Conservation (phyloP, 2,797 vertebrate species). For the Cyprinodon diabolis region DNA sequence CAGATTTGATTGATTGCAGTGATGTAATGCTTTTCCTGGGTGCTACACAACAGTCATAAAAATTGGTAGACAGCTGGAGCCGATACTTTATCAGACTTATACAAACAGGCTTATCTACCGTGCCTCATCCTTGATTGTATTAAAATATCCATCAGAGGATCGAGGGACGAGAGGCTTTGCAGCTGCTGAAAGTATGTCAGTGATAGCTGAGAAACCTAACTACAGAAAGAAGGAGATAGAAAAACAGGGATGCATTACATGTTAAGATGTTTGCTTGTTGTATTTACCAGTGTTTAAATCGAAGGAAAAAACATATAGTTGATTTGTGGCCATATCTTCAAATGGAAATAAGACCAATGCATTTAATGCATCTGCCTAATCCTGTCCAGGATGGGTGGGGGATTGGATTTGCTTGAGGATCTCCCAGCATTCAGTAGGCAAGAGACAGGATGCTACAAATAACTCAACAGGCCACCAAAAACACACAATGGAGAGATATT, state of each 20-base stretch:
- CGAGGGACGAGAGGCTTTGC: constrained; percentile 36
- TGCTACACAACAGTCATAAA: constrained; percentile 68
- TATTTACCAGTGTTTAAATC: constrained; percentile 30
- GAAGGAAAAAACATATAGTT: constrained; percentile 19
- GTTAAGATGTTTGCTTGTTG: constrained; percentile 2
- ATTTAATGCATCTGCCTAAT: background rate
- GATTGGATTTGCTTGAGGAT: background rate
- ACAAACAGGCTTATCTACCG: constrained; percentile 77
- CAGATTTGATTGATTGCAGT: constrained; percentile 80
- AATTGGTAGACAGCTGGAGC: constrained; percentile 81
- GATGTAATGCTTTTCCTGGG: constrained; percentile 69
- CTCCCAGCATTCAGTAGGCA: background rate
- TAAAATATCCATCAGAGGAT: constrained; percentile 66
- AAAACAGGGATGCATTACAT: background rate
- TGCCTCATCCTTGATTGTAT: constrained; percentile 70
- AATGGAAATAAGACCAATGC: background rate
- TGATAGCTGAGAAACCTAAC: constrained; percentile 3
- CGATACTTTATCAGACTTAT: constrained; percentile 80
- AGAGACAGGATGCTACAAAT: background rate
- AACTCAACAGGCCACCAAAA: background rate
- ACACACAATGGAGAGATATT: background rate
- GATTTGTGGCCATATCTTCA: background rate
- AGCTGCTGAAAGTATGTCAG: constrained; percentile 38
- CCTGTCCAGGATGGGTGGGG: background rate
- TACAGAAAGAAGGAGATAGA: background rate